phyloP scores from a whole-genome alignment of 2,797 vertebrate species.

The Xenopus petersii region DNA sequence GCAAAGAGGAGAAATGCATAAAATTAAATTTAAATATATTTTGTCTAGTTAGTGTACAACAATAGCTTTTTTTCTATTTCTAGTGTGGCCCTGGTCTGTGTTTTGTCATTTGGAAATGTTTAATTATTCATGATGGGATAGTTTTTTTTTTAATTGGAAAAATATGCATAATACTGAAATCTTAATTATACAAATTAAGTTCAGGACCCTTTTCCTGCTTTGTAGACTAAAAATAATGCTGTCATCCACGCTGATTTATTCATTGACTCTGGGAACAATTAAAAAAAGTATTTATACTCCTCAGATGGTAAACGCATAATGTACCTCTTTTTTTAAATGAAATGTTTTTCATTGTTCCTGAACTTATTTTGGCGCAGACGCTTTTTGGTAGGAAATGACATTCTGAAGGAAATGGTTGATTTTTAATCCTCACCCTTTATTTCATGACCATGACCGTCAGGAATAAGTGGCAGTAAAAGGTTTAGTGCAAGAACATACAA shows the following conservation, averaged over 20 bases:
- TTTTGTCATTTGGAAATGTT: too few relatives aligned
- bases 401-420: too few relatives aligned
- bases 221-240: neutral
- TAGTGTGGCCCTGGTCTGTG: too few relatives aligned
- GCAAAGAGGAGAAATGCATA: too few relatives aligned
- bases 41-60: too few relatives aligned
- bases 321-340: neutral
- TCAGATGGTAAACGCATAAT: conserved; percentile 14
- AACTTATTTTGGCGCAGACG: neutral
- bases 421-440: too few relatives aligned
- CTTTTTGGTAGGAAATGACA: neutral
- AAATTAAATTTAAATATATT: too few relatives aligned
- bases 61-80: too few relatives aligned
- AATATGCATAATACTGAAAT: neutral
- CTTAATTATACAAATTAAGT: conserved; percentile 12
- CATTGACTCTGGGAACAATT: neutral
- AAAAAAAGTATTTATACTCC: conserved; percentile 6
- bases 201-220: conserved; percentile 1
- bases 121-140: too few relatives aligned
- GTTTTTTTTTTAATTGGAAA: neutral
- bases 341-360: conserved; percentile 6
- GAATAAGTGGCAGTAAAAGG: too few relatives aligned
- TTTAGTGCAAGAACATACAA: too few relatives aligned
- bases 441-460: too few relatives aligned
- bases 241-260: neutral